Conservation (phyloP, 2,888 invertebrate genomes). For the Drosophila macrospina region DNA sequence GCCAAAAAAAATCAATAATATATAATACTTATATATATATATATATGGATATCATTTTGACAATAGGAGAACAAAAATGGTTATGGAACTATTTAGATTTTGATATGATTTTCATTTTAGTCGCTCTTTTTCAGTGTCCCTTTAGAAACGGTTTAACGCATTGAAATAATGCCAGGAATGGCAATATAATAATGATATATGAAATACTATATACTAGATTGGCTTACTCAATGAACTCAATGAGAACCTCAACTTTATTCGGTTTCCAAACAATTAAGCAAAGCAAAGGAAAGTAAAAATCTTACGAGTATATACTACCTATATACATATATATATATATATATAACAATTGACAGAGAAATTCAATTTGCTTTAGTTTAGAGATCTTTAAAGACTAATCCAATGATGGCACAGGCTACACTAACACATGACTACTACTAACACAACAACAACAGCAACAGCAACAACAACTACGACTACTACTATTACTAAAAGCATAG, state of each 20-base stretch:
- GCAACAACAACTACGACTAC: conserved; percentile 5
- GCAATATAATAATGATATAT: conserved; percentile 10
- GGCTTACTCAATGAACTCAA: conserved; percentile 65
- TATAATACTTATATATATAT: conserved; percentile 10
- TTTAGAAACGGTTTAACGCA: conserved; percentile 39
- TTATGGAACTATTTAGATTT: conserved; percentile 44
- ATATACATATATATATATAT: too few relatives aligned
- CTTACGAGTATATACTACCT: conserved; percentile 28
- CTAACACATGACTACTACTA: conserved; percentile 23
- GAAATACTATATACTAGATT: conserved; percentile 38
- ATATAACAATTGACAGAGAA: conserved; percentile 31
- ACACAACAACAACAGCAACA: too few relatives aligned
- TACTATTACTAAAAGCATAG: neutral
- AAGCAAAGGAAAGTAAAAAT: conserved; percentile 19
- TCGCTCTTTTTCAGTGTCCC: conserved; percentile 27
- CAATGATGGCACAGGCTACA: conserved; percentile 20
- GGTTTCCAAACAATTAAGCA: conserved; percentile 53
- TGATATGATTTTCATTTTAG: conserved; percentile 40
- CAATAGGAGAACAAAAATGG: conserved; percentile 47
- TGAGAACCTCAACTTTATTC: conserved; percentile 72
- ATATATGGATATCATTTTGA: conserved; percentile 61
- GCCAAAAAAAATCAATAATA: conserved; percentile 41
- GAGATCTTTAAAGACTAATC: conserved; percentile 38
- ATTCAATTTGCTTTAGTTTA: conserved; percentile 52
- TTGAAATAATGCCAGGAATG: conserved; percentile 29